phyloP scores from a whole-genome alignment of 2,888 invertebrate species.

The Stenoptilia bipunctidactyla region DNA sequence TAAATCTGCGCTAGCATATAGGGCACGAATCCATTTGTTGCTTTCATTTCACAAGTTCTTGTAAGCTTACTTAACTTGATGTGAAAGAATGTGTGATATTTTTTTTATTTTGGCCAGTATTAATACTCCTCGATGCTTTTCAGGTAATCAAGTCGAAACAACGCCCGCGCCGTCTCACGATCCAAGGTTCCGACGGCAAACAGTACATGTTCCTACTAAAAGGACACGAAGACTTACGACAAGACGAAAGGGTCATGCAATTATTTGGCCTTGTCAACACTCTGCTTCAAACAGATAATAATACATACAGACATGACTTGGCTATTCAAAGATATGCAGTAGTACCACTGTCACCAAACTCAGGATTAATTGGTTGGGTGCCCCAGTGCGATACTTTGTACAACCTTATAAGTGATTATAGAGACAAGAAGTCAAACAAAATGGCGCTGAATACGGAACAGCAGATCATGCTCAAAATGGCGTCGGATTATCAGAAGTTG shows the following conservation, averaged over 20 bases:
- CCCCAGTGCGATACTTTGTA: slow-evolving; percentile 99
- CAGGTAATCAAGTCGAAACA: slow-evolving; percentile 98
- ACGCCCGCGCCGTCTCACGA: slow-evolving; percentile 93
- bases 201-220: slow-evolving; percentile 99
- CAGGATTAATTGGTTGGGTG: slow-evolving; percentile 98
- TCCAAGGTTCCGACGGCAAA: slow-evolving; percentile 94
- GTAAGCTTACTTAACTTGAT: too few species aligned
- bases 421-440: slow-evolving; percentile 91
- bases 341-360: slow-evolving; percentile 97
- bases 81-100: too few species aligned
- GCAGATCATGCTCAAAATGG: slow-evolving; percentile 96
- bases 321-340: slow-evolving; percentile 92
- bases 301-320: slow-evolving; percentile 92
- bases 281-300: slow-evolving; percentile 91
- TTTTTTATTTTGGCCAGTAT: too few species aligned
- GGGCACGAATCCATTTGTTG: too few species aligned
- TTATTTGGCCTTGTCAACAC: slow-evolving; percentile 97
- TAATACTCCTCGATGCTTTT: too few species aligned
- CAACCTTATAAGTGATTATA: slow-evolving; percentile 94
- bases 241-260: slow-evolving; percentile 99
- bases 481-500: slow-evolving; percentile 96
- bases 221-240: slow-evolving; percentile 98
- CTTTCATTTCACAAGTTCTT: too few species aligned
- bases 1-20: too few species aligned
- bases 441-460: slow-evolving; percentile 95